Base-by-base conservation (phyloP, 2,888 invertebrate species). In the Drosophila silvestris region DNA sequence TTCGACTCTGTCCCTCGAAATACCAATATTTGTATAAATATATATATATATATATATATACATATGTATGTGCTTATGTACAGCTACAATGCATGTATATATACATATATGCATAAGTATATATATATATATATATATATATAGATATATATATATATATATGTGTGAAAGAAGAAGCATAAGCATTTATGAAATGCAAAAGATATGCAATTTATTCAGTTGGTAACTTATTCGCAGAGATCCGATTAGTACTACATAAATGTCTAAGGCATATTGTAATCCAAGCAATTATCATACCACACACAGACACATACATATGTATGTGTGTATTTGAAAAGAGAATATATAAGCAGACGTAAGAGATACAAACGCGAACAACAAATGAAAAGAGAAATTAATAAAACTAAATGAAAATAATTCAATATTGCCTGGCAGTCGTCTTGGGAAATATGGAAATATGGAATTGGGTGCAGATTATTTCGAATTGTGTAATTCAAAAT, bases 371-470 rank as follows among this genome's bases (percentile, higher is more conserved):
- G 78, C 68, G 63, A 68, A 56, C 16, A 68, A 73, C 54, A 78
- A 70, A 80, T 85, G 63, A 73, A 81, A 74, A 70, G 74, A 77
- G 54, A 80, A 78, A 70, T 75, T 74, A 88, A 84, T 85, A 81
- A 85, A 84, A 81, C 78, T 80, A 82, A 88, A 81, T 75, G 85
- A 84, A 77, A 77, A 65, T 47, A 75, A 71, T 9, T 47, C 7
- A 28, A 35, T 33, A n/a, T 44, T 44, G 32, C 9, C 14, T n/a
- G 12, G 5, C n/a, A 41, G 19, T 41, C 14, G 26, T 19, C 5
- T n/a, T 39, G 39, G 56, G 28, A 51, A 19, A 16, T 52, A 9
- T 26, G 26, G 26, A 26, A 26, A 26, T n/a, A 32, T 52, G 4
- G 28, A 19, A n/a, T 30, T 1, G 19, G 5, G 19, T n/a, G 19